Conservation (phyloP, 2,113 vertebrate genomes). For the Epinephelus cyanopodus region DNA sequence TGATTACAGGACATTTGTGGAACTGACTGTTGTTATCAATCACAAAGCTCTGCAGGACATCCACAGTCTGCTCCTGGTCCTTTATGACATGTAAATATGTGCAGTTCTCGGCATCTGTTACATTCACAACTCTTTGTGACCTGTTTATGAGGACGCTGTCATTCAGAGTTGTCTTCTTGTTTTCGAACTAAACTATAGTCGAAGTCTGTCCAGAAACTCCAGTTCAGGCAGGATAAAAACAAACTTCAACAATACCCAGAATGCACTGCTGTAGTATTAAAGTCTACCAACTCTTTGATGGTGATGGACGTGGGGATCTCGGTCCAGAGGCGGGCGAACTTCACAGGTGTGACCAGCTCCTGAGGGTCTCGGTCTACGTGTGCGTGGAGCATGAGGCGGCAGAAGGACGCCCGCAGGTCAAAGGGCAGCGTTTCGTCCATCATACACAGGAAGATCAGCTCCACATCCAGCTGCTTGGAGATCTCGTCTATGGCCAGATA, state of each 20-base stretch:
- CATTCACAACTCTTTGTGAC: too few species aligned
- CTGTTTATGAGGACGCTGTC: too few species aligned
- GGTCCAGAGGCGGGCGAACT: slow-evolving; percentile 97
- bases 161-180: too few species aligned
- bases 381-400: slow-evolving; percentile 97
- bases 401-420: slow-evolving; percentile 96
- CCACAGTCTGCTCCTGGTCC: too few species aligned
- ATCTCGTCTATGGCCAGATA: slow-evolving; percentile 98
- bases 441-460: slow-evolving; percentile 98
- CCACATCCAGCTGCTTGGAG: slow-evolving; percentile 96
- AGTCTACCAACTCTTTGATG: slow-evolving; percentile 91
- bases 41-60: background rate
- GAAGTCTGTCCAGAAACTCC: too few species aligned
- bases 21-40: background rate
- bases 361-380: slow-evolving; percentile 98
- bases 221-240: too few species aligned
- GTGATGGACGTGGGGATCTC: slow-evolving; percentile 96
- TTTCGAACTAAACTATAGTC: too few species aligned
- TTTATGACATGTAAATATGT: background rate
- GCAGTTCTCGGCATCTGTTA: background rate
- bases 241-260: background rate
- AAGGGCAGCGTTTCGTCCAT: slow-evolving; percentile 96
- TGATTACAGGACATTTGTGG: slow-evolving; percentile 29
- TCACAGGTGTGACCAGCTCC: slow-evolving; percentile 95
- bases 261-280: background rate